Percentiles rank a stretch among this genome's conserved stretches.
phyloP scores from a whole-genome alignment of 2,888 invertebrate genomes.

The Scaptomyza parva region DNA sequence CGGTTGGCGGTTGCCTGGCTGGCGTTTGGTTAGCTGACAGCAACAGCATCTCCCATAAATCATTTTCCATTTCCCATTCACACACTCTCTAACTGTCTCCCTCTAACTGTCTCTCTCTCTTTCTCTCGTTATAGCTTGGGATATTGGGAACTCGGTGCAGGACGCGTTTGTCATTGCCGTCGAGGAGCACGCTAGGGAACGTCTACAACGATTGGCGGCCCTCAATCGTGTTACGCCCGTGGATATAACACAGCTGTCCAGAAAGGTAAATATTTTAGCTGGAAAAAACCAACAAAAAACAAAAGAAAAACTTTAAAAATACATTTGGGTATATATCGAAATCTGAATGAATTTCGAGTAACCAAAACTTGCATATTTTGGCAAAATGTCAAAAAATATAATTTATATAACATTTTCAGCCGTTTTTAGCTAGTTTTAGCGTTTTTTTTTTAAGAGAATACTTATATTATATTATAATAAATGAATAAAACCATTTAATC shows the following conservation, averaged over 20 bases:
- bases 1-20: conserved; percentile 35
- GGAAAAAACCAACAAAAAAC: background rate
- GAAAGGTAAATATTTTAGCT: conserved; percentile 88
- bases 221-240: conserved; percentile 96
- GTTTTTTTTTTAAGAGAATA: too few relatives aligned
- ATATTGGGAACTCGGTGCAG: conserved; percentile 94
- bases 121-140: conserved; percentile 87
- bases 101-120: conserved; percentile 57
- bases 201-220: conserved; percentile 95
- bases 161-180: conserved; percentile 99
- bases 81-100: conserved; percentile 5
- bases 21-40: conserved; percentile 44
- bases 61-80: conserved; percentile 44
- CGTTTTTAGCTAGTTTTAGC: too few relatives aligned
- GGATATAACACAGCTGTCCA: conserved; percentile 95
- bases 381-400: too few relatives aligned
- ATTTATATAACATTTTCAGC: too few relatives aligned
- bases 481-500: too few relatives aligned
- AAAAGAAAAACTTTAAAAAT: background rate
- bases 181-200: conserved; percentile 96
- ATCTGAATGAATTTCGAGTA: too few relatives aligned
- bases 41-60: conserved; percentile 48
- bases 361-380: too few relatives aligned
- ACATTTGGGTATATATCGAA: too few relatives aligned
- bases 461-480: too few relatives aligned